Percentiles rank a stretch among this genome's conserved stretches.
These are phyloP conservation scores for Metaphire vulgaris DNA, from an alignment of 1,140 invertebrate species.

Conservation along the genomic window DNA sequence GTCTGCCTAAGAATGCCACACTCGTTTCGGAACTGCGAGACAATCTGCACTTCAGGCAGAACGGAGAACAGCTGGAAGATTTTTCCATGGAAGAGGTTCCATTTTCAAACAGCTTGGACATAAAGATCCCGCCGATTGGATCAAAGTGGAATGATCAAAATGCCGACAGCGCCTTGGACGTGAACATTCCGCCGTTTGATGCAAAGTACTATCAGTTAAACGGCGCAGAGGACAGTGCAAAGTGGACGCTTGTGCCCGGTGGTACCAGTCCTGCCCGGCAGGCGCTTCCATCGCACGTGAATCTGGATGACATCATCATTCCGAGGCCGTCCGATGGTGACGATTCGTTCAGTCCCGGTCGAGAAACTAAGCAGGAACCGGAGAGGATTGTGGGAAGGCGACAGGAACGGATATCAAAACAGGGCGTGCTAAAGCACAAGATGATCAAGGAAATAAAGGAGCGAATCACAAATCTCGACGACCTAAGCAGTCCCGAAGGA, in stretches of 20 bases:
- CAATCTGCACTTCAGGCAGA: background rate
- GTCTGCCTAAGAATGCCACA: background rate
- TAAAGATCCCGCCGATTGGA: background rate
- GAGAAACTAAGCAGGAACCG: background rate
- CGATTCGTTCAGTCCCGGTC: background rate
- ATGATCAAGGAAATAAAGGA: background rate
- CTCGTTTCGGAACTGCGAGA: background rate
- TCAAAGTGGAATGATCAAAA: background rate
- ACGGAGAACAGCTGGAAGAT: background rate
- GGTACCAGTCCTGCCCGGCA: no score
- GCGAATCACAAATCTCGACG: background rate
- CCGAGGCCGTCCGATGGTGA: background rate
- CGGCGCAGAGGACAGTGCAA: background rate
- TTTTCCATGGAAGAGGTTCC: background rate
- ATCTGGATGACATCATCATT: slow-evolving; percentile 1
- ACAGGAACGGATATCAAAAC: background rate
- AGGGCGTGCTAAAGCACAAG: background rate
- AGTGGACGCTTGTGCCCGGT: background rate
- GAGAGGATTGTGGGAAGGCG: background rate
- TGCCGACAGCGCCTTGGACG: slow-evolving; percentile 13
- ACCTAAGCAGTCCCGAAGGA: background rate
- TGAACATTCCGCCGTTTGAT: slow-evolving; percentile 4
- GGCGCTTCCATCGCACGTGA: background rate
- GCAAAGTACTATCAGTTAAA: background rate
- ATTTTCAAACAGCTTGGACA: background rate